A percentile compares a stretch with the other conserved stretches of the same genome.
Conservation (phyloP, 2,888 invertebrate species). For the Malacosoma neustria region DNA sequence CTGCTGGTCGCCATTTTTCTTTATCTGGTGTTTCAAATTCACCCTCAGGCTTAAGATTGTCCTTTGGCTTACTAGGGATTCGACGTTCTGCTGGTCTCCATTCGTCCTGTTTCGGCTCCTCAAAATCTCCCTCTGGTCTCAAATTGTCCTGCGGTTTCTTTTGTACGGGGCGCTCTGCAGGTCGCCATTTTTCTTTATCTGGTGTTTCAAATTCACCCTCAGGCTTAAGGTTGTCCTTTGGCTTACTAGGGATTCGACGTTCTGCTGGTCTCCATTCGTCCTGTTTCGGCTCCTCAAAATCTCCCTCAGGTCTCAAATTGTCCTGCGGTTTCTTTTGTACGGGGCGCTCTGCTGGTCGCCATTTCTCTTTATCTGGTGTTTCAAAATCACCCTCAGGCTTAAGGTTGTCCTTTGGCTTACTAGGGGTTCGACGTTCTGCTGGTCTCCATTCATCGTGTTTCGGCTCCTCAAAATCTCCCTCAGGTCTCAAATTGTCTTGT, state of each 20-base stretch:
- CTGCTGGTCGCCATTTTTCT: conserved; percentile 59
- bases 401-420: conserved; percentile 49
- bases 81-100: conserved; percentile 61
- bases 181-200: conserved; percentile 45
- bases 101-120: conserved; percentile 32
- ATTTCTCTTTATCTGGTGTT: conserved; percentile 61
- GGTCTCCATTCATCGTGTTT: conserved; percentile 32
- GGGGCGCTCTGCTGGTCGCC: conserved; percentile 50
- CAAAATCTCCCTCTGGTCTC: conserved; percentile 69
- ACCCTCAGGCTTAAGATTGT: conserved; percentile 22
- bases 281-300: conserved; percentile 32
- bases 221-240: conserved; percentile 63
- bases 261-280: conserved; percentile 56
- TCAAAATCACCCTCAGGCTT: conserved; percentile 77
- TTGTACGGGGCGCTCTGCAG: conserved; percentile 48
- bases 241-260: conserved; percentile 39
- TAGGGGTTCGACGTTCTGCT: conserved; percentile 45
- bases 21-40: conserved; percentile 60
- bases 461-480: conserved; percentile 57
- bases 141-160: conserved; percentile 66
- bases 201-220: conserved; percentile 70
- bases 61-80: conserved; percentile 51
- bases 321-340: conserved; percentile 56
- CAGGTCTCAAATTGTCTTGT: conserved; percentile 40
- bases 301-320: conserved; percentile 44